phyloP scores from a whole-genome alignment of 2,113 vertebrate genomes.

The Pundamilia nyererei region DNA sequence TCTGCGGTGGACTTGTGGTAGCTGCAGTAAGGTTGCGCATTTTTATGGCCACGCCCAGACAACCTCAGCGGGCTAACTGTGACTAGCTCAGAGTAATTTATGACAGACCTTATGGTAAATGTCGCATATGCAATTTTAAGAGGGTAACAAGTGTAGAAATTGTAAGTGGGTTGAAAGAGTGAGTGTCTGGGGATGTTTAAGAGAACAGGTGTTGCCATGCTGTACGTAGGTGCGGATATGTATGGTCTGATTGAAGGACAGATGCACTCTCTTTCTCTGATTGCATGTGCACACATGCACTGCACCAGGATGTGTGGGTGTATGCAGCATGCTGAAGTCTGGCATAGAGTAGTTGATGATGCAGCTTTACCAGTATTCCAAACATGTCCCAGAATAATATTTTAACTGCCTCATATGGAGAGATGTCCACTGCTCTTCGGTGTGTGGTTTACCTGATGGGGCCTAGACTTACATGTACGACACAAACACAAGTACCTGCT shows the following conservation, averaged over 20 bases:
- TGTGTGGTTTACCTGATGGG: background rate
- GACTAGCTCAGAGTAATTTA: background rate
- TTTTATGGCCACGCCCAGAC: slow-evolving; percentile 54
- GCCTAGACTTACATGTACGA: background rate
- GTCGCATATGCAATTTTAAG: background rate
- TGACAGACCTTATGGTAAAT: background rate
- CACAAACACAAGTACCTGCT: slow-evolving; percentile 5
- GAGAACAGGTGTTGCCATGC: background rate
- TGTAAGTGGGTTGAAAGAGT: background rate
- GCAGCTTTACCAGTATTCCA: background rate
- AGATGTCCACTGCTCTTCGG: background rate
- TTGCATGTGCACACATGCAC: background rate
- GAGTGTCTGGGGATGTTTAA: background rate
- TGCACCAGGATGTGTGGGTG: background rate
- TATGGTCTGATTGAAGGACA: background rate
- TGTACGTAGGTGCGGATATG: background rate
- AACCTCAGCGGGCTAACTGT: slow-evolving; percentile 2
- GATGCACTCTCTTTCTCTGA: background rate
- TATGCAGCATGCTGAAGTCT: background rate
- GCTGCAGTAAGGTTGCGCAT: slow-evolving; percentile 67
- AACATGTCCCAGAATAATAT: background rate
- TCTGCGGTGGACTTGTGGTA: slow-evolving; percentile 61
- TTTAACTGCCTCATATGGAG: background rate
- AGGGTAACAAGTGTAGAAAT: background rate
- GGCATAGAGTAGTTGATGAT: background rate